Percentiles rank a stretch among this genome's conserved stretches.
Conservation (phyloP, 2,113 vertebrate species). For the Fulmarus glacialis region DNA sequence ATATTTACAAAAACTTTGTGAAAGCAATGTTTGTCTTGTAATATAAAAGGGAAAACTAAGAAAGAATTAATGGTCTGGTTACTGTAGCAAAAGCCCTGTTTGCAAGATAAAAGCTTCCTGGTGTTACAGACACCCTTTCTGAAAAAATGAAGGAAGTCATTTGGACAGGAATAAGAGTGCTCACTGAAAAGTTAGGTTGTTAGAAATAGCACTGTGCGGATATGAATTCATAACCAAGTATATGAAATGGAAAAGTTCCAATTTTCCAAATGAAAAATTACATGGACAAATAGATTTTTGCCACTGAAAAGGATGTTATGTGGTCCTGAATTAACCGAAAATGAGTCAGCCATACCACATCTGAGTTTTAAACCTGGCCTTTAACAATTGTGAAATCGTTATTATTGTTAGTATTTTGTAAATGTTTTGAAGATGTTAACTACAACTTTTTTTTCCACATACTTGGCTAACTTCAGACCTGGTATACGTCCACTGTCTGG, state of each 20-base stretch:
- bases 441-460: neutral
- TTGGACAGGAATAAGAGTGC: neutral
- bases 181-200: neutral
- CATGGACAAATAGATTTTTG: fast-evolving
- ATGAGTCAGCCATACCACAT: neutral
- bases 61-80: neutral
- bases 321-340: neutral
- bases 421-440: neutral
- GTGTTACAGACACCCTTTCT: neutral
- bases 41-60: neutral
- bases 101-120: neutral
- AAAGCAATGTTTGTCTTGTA: neutral
- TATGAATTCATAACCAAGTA: neutral
- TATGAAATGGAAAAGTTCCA: neutral
- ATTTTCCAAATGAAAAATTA: neutral
- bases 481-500: neutral
- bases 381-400: neutral
- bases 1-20: neutral
- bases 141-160: neutral
- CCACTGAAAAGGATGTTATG: fast-evolving
- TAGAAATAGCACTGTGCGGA: neutral
- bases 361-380: neutral
- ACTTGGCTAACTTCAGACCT: neutral
- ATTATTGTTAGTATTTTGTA: neutral
- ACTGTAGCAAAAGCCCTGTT: neutral